Evolutionary conservation across 2,888 invertebrate genomes (phyloP).

Genomic region (Bibio marci): DNA sequence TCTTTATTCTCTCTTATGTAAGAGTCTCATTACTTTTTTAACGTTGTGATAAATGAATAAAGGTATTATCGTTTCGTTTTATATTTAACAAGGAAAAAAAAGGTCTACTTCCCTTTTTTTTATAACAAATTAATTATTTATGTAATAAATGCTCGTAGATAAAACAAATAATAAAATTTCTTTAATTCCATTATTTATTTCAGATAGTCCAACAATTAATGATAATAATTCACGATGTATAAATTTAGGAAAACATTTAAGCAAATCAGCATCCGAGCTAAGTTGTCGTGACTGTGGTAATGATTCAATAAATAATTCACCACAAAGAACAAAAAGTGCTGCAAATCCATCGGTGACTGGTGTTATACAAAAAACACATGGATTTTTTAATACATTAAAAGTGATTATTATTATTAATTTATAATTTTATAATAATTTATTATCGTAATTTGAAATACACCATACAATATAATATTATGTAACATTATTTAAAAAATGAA

Average conservation of each 20-base stretch:
- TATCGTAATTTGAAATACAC: too few species aligned
- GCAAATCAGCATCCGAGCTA: conserved; percentile 68
- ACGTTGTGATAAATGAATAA: too few species aligned
- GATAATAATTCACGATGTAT: conserved; percentile 11
- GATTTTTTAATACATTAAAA: conserved; percentile 66
- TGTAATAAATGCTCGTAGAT: neutral
- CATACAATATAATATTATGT: too few species aligned
- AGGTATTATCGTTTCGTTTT: too few species aligned
- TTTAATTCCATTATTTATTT: neutral
- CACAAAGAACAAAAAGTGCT: conserved; percentile 31
- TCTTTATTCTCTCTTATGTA: too few species aligned
- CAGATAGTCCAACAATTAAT: neutral
- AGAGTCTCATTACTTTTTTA: too few species aligned
- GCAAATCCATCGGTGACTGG: conserved; percentile 42
- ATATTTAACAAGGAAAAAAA: too few species aligned
- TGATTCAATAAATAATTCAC: conserved; percentile 34
- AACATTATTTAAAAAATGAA: too few species aligned
- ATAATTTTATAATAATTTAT: too few species aligned
- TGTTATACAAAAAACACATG: conserved; percentile 65
- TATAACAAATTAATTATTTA: too few species aligned
- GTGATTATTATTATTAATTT: conserved; percentile 32
- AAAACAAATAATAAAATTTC: neutral
- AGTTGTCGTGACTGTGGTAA: conserved; percentile 40
- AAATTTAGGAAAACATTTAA: conserved; percentile 44
- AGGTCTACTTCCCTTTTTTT: too few species aligned